Base-by-base conservation (phyloP, 2,888 invertebrate genomes). In the Cyrtodaria siliqua region DNA sequence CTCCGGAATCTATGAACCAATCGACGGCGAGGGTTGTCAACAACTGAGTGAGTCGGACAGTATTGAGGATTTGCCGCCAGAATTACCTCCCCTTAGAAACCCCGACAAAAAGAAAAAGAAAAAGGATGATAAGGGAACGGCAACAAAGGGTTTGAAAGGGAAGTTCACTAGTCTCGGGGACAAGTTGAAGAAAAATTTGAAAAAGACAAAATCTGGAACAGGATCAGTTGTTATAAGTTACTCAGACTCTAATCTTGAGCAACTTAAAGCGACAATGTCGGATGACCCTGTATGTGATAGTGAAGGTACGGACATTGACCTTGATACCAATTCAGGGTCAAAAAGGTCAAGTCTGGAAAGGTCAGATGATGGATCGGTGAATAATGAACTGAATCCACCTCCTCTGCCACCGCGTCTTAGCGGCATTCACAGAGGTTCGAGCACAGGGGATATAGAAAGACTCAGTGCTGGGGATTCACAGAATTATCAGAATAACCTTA, bases 321-420 rank as follows among this genome's bases (percentile, higher is more conserved):
- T 69, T 24, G 85, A 85, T 40, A 56, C 67, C 0, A 55, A 70
- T 20, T 42, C 47, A 18, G 50, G 26, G 18, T 59, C 68, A 12
- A 61, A 67, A 27, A 40, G 49, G 12, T 26, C 63, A 44, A 59
- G 61, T 50, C 42, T 66, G 50, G 64, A 68, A 24, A 53, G n/a
- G 55, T 62, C 59, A 29, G 77, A 76, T 20, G 69, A 61, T 2
- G 68, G 49, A 16, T 16, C 26, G 14, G 53, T 20, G 33, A 70
- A 64, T 6, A 53, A 50, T 47, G 33, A 33, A 33, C 60, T 44
- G 52, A 27, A 20, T 52, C 83, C 86, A 0, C 86, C 87, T 9
- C 86, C 87, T 0, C 77, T 87, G 2, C 87, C 87, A 2, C 87
- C 87, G 1, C 63, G 87, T 20, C 73, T 82, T 9, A 80, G 85